A percentile compares a stretch with the other conserved stretches of the same genome.
These are phyloP conservation scores for Chaetodon trifascialis DNA, from an alignment of 2,113 vertebrate genomes.

Conservation along the genomic window DNA sequence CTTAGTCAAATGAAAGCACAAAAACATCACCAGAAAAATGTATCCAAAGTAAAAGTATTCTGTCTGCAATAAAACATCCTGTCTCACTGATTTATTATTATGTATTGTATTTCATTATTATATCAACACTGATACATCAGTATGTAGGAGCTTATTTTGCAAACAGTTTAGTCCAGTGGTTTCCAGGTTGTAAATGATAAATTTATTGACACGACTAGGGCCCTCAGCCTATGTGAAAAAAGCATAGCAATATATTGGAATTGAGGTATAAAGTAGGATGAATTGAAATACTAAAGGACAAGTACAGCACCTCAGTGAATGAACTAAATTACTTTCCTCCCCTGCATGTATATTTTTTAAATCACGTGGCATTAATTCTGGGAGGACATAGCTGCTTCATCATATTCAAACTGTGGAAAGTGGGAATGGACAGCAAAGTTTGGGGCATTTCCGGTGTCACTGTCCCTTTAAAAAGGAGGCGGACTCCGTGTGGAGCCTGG, in stretches of 20 bases:
- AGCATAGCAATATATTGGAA: too few species aligned
- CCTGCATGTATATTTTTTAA: background rate
- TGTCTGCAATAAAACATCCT: background rate
- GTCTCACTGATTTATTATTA: background rate
- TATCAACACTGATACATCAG: too few species aligned
- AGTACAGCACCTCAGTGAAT: too few species aligned
- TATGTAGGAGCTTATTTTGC: too few species aligned
- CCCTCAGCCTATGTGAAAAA: too few species aligned
- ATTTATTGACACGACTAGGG: too few species aligned
- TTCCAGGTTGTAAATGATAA: too few species aligned
- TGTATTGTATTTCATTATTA: too few species aligned
- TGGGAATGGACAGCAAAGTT: background rate
- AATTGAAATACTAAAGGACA: too few species aligned
- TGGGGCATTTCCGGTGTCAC: background rate
- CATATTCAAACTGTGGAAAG: background rate
- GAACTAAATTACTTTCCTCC: too few species aligned
- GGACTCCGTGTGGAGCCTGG: background rate
- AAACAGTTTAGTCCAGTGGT: too few species aligned
- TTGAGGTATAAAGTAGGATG: too few species aligned
- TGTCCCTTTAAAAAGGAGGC: conserved; percentile 42
- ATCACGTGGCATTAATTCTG: background rate
- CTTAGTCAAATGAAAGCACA: background rate
- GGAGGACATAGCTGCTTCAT: background rate
- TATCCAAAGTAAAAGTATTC: background rate
- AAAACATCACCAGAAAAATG: background rate